phyloP scores from a whole-genome alignment of 2,888 invertebrate species.

The Dermolepida albohirtum region DNA sequence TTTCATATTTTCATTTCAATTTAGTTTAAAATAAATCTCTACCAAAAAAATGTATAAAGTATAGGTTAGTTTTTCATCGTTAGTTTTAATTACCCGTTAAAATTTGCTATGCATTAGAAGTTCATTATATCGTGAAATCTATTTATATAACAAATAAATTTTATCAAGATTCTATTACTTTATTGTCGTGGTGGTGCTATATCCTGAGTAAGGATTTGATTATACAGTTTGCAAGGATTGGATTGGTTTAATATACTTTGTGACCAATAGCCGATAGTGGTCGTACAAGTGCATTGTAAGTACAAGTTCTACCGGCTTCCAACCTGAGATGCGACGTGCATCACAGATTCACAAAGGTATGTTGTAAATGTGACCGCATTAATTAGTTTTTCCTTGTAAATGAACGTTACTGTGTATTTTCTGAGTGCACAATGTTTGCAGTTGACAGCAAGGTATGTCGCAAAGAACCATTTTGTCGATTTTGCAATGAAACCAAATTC shows the following conservation, averaged over 20 bases:
- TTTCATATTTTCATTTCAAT: no score
- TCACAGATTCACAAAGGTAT: conserved; percentile 71
- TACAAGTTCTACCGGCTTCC: conserved; percentile 51
- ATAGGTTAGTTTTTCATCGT: conserved; percentile 31
- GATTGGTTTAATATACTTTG: conserved; percentile 50
- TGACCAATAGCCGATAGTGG: conserved; percentile 52
- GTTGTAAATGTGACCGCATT: conserved; percentile 49
- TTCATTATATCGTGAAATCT: conserved; percentile 13
- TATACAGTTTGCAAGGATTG: conserved; percentile 48
- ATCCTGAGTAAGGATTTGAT: conserved; percentile 46
- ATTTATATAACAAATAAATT: conserved; percentile 34
- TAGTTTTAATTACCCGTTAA: conserved; percentile 11
- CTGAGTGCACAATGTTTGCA: conserved; percentile 32
- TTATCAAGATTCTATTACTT: conserved; percentile 40
- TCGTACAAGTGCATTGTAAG: conserved; percentile 53
- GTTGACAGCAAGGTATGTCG: conserved; percentile 43
- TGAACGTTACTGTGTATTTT: conserved; percentile 39
- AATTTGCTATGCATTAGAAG: conserved; percentile 30
- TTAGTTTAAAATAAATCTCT: no score
- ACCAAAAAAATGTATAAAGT: neutral
- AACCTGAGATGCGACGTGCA: conserved; percentile 70
- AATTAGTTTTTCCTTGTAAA: conserved; percentile 37
- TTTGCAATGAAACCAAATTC: conserved; percentile 38
- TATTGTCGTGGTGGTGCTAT: conserved; percentile 44
- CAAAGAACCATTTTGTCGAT: conserved; percentile 46